These are phyloP conservation scores for Mamestra configurata DNA, from an alignment of 1,140 invertebrate genomes.

Conservation along the genomic window DNA sequence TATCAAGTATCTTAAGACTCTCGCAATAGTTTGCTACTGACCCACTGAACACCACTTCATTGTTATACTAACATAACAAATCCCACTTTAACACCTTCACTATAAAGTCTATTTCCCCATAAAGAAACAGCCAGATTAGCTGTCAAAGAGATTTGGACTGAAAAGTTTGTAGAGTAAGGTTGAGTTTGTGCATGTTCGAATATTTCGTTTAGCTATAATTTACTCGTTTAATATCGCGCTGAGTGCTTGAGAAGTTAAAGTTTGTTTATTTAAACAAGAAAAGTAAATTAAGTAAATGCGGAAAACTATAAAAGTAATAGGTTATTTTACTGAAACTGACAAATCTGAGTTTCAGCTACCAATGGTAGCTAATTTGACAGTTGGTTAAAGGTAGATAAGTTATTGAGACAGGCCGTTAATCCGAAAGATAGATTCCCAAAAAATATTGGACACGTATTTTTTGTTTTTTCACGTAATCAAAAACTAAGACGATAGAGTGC, in stretches of 20 bases:
- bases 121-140: background rate
- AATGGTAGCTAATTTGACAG: too few relatives aligned
- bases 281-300: background rate
- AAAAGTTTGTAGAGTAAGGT: background rate
- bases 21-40: conserved; percentile 24
- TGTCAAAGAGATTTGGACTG: background rate
- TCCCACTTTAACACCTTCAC: background rate
- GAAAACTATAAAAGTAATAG: background rate
- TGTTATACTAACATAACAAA: background rate
- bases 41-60: conserved; percentile 7
- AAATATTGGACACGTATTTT: too few relatives aligned
- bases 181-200: conserved; percentile 1
- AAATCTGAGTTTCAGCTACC: too few relatives aligned
- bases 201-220: background rate
- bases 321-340: background rate
- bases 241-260: background rate
- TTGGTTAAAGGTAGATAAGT: too few relatives aligned
- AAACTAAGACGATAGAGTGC: too few relatives aligned
- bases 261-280: background rate
- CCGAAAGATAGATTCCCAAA: too few relatives aligned
- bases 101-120: background rate
- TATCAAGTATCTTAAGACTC: conserved; percentile 23
- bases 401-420: too few relatives aligned
- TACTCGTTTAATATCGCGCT: conserved; percentile 1
- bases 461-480: too few relatives aligned